Evolutionary conservation across 1,140 invertebrate genomes (phyloP).

Genomic region (Drosophila paulistorum): DNA sequence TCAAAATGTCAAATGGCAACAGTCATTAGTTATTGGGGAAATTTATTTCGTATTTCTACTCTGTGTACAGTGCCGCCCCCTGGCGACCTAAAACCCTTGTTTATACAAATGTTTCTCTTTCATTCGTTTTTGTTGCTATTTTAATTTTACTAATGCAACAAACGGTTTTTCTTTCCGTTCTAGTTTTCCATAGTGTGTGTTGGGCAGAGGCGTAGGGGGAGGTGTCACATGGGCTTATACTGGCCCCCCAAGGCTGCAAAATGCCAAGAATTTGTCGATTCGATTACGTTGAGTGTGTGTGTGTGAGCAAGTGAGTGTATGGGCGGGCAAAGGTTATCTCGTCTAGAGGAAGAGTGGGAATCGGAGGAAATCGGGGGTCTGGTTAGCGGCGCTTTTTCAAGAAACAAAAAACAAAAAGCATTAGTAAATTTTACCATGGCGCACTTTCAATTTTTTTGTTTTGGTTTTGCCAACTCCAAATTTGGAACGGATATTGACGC

Average conservation of each 20-base stretch:
- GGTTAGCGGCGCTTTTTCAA: constrained; percentile 26
- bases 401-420: constrained; percentile 35
- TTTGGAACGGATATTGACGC: constrained; percentile 71
- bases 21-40: constrained; percentile 46
- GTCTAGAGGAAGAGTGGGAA: constrained; percentile 12
- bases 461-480: constrained; percentile 26
- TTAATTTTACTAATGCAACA: constrained; percentile 75
- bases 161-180: constrained; percentile 61
- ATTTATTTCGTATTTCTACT: constrained; percentile 23
- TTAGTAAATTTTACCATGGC: constrained; percentile 64
- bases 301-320: constrained; percentile 3
- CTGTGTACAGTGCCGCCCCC: constrained; percentile 25
- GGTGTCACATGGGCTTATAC: neutral
- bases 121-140: constrained; percentile 39
- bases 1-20: constrained; percentile 44
- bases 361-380: neutral
- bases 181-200: constrained; percentile 46
- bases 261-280: constrained; percentile 68
- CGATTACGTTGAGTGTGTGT: constrained; percentile 60
- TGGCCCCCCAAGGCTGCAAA: constrained; percentile 46
- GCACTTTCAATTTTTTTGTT: constrained; percentile 59
- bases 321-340: constrained; percentile 58
- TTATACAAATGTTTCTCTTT: neutral
- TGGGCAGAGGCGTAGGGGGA: neutral
- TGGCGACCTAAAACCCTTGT: constrained; percentile 20